These are phyloP conservation scores for Ametastegia equiseti DNA, from an alignment of 2,888 invertebrate species.

Conservation along the genomic window DNA sequence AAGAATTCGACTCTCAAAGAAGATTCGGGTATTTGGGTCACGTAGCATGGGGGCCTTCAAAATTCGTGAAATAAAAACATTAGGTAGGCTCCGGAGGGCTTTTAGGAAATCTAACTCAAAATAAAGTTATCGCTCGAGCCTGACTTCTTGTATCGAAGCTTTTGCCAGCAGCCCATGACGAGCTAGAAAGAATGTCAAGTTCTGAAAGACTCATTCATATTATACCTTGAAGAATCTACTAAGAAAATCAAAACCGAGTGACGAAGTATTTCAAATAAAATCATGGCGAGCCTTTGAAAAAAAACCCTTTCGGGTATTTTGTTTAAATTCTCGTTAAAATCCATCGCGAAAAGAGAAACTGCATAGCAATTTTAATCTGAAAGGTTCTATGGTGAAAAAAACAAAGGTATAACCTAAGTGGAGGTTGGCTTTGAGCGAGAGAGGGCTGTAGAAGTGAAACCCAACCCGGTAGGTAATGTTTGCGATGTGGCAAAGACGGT, in stretches of 20 bases:
- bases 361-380: background rate
- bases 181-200: background rate
- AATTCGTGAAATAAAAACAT: slow-evolving; percentile 41
- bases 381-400: background rate
- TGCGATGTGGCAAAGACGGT: slow-evolving; percentile 12
- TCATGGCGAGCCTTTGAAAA: too few species aligned
- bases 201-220: background rate
- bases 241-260: background rate
- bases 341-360: background rate
- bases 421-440: background rate
- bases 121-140: slow-evolving; percentile 32
- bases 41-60: slow-evolving; percentile 16
- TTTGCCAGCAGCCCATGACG: too few species aligned
- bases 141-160: slow-evolving; percentile 22
- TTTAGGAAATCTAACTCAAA: slow-evolving; percentile 41
- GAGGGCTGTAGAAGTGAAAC: background rate
- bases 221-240: too few species aligned
- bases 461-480: background rate
- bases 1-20: background rate
- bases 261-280: background rate
- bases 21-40: slow-evolving; percentile 39
- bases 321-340: background rate
- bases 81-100: slow-evolving; percentile 19
- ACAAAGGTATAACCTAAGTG: background rate
- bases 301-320: background rate